Conservation (phyloP, 2,797 vertebrate species). For the Sebastes iracundus region DNA sequence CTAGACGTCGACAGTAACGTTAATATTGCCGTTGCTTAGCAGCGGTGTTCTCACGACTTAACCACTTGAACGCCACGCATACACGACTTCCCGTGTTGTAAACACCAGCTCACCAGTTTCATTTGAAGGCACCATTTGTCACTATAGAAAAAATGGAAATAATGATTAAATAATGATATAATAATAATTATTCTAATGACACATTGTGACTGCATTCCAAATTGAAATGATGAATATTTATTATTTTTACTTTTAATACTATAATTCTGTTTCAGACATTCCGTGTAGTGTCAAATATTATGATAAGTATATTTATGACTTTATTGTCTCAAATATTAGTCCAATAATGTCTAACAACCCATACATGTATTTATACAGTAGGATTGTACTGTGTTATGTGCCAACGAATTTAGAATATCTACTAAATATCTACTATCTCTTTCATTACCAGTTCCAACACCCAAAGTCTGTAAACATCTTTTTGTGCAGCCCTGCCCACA, state of each 20-base stretch:
- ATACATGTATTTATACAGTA: background rate
- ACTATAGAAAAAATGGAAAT: no score
- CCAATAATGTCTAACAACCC: background rate
- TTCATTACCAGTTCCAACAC: background rate
- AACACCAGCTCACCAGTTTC: no score
- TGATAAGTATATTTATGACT: background rate
- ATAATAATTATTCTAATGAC: background rate
- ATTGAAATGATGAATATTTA: conserved; percentile 25
- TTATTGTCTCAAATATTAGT: background rate
- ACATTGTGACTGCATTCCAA: conserved; percentile 10
- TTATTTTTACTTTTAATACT: background rate
- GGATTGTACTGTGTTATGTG: background rate
- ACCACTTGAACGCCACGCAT: no score
- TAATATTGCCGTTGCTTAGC: no score
- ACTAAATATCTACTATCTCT: no score
- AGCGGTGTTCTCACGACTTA: no score
- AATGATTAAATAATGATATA: no score
- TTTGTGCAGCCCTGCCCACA: no score
- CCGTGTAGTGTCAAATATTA: background rate
- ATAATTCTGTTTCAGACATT: background rate
- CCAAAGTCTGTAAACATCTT: background rate
- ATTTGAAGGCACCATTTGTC: no score
- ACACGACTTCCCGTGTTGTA: no score
- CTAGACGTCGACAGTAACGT: no score
- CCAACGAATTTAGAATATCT: background rate